A percentile compares a stretch with the other conserved stretches of the same genome.
Evolutionary conservation across 2,113 vertebrate species (phyloP).

Genomic region (Synodontis membranacea): DNA sequence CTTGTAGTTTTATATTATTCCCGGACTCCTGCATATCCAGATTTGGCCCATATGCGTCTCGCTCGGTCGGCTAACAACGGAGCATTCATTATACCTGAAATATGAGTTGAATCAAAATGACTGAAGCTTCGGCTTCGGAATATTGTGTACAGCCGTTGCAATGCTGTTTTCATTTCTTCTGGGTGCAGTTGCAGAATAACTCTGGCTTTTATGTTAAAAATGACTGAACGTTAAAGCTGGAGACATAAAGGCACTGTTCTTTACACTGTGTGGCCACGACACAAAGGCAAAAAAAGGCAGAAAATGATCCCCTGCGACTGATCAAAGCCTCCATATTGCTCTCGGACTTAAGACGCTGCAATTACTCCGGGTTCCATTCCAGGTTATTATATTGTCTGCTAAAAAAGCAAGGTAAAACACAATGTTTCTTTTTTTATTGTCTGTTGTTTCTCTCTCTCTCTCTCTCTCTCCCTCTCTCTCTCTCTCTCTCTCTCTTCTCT

Average conservation of each 20-base stretch:
- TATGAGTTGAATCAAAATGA: constrained; percentile 49
- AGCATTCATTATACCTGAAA: constrained; percentile 49
- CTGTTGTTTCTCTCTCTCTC: no score
- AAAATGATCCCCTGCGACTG: constrained; percentile 53
- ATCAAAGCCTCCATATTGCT: constrained; percentile 55
- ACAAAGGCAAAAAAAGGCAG: constrained; percentile 49
- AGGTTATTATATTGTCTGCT: constrained; percentile 45
- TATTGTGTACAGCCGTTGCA: constrained; percentile 22
- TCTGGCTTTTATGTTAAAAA: constrained; percentile 53
- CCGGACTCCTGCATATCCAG: not conserved
- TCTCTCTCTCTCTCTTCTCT: no score
- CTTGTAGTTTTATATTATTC: constrained; percentile 17
- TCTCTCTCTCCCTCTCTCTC: no score
- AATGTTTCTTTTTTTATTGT: not conserved
- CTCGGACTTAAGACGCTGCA: constrained; percentile 45
- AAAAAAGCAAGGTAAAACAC: constrained; percentile 31
- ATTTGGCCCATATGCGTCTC: not conserved
- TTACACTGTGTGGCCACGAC: constrained; percentile 48
- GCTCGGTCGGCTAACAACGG: constrained; percentile 40
- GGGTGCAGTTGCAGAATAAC: constrained; percentile 47
- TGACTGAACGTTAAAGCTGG: constrained; percentile 45
- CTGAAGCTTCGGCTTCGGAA: constrained; percentile 34
- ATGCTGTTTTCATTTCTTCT: constrained; percentile 50
- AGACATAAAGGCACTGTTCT: constrained; percentile 52
- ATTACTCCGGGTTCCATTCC: constrained; percentile 50